Evolutionary conservation across 2,113 vertebrate species (phyloP), one percentile per base, ranked within the genome.

Genomic region (Sarotherodon lohbergeri): DNA sequence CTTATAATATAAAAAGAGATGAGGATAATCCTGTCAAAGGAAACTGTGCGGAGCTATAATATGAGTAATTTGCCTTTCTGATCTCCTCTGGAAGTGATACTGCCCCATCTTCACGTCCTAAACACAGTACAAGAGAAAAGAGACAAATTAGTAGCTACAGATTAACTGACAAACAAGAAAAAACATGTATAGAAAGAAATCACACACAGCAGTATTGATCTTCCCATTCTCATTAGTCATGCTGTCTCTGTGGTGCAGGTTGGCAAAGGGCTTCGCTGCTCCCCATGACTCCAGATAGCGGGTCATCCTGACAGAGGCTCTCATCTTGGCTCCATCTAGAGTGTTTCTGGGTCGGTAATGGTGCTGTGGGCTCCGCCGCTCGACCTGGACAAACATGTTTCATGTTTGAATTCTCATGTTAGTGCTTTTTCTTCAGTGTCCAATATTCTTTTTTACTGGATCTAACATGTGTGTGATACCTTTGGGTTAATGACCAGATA

Each of bases 161-260:
- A 48, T 52, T 7, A 59, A 68, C 41, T 11, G 12, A 39, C 43
- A 73, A 55, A 16, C 32, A 12, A 3, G 6, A 81, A 79, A 56
- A 36, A n/a, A 82, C 43, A 86, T 52, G 19, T 13, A 1, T 8
- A 19, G 27, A 80, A 57, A 85, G 81, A 82, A 81, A 83, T 57
- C 84, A 92, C 97, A 84, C 95, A 99, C 98, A 94, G 96, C 97
- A 50, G 98, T 99, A 96, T 97, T 98, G 96, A 99, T 99, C 96
- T 98, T 98, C 94, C 98, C 98, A 0, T 99, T 99, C 95, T 99
- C 98, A 1, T 98, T 99, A 91, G 98, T 98, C 98, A 99, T 99
- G 96, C 98, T 99, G 96, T 99, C 98, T 81, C 98, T 96, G 96
- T 99, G 98, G 84, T 99, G 98, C 84, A 99, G 93, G 91, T 99